Evolutionary conservation across 2,797 vertebrate genomes (phyloP), one percentile per base, ranked within the genome.

Genomic region (Morus bassanus): DNA sequence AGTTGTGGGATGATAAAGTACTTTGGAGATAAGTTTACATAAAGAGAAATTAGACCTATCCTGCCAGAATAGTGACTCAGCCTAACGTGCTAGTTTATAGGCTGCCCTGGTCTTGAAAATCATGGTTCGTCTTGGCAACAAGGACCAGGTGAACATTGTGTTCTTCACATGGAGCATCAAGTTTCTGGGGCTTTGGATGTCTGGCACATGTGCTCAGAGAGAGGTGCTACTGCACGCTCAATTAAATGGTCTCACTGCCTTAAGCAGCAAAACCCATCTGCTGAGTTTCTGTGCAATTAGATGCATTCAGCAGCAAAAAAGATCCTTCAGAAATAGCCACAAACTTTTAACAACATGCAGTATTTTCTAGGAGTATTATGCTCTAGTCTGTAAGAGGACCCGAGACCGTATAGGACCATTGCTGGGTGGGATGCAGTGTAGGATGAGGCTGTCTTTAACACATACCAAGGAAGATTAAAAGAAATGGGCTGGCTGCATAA

Each of bases 51-150:
- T 11, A 90, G 77, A 77, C 16, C 22, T 65, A 25, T 45, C 33
- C 70, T 94, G 91, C 94, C 96, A 97, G 93, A 95, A 95, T 5
- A 81, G 85, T 95, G 94, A 96, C 95, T 97, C 94, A 97, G 95
- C 95, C 92, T 85, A 90, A 93, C 4, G 82, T 59, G 88, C 78
- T 86, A 60, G 82, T 86, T 96, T 93, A 90, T 73, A 75, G 81
- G 72, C 87, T 91, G 82, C 60, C 68, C 72, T 50, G 57, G 85
- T 91, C 95, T 89, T 39, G 1, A 73, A 89, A 93, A 78, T 59
- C 88, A 70, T 21, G 33, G 70, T 91, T 89, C 51, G 61, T 45
- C 54, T 59, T 88, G 90, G 94, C 95, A 90, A 63, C 15, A 21
- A 70, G 67, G 72, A 54, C 27, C 89, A 96, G 94, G 95, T 95